Evolutionary conservation across 2,797 vertebrate species (phyloP).

Genomic region (Cygnus olor): DNA sequence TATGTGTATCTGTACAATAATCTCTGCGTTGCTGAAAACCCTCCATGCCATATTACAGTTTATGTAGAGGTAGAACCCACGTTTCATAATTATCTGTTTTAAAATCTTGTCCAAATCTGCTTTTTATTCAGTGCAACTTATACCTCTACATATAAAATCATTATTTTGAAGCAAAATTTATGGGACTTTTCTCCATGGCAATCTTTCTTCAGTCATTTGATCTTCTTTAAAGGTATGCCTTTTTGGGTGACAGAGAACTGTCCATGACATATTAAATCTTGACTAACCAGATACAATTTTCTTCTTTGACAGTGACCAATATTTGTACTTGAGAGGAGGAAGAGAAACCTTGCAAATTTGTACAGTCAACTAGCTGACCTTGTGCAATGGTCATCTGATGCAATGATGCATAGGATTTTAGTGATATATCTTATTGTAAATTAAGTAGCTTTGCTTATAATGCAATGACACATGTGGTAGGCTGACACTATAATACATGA

Average conservation of each 20-base stretch:
- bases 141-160: neutral
- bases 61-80: neutral
- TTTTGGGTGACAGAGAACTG: neutral
- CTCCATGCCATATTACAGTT: neutral
- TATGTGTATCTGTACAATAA: neutral
- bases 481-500: neutral
- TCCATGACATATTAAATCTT: neutral
- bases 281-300: neutral
- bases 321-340: neutral
- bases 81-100: neutral
- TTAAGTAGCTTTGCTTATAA: conserved; percentile 4
- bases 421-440: neutral
- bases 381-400: neutral
- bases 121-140: neutral
- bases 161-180: neutral
- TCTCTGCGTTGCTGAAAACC: neutral
- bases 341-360: neutral
- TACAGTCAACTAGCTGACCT: neutral
- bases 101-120: neutral
- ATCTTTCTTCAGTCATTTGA: neutral
- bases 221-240: neutral
- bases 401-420: neutral
- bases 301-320: neutral
- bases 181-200: neutral
- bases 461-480: neutral